These are phyloP conservation scores for Ectemnius lituratus DNA, from an alignment of 2,888 invertebrate species.

Conservation along the genomic window DNA sequence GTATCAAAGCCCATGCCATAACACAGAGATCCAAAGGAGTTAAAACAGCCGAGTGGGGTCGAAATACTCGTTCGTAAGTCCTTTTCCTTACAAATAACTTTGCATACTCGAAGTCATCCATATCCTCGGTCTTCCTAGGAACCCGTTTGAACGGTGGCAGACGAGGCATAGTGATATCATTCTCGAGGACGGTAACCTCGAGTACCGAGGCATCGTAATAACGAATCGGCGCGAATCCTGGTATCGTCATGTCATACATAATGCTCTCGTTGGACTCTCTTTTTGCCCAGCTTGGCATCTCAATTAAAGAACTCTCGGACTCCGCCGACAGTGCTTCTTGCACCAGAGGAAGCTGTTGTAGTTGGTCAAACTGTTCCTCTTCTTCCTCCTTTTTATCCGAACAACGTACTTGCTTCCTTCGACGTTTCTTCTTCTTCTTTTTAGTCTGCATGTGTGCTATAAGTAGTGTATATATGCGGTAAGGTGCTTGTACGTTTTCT, in stretches of 20 bases:
- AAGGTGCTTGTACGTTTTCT: slow-evolving; percentile 53
- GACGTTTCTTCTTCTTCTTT: slow-evolving; percentile 41
- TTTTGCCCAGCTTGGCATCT: slow-evolving; percentile 64
- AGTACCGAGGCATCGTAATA: slow-evolving; percentile 67
- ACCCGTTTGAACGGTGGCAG: slow-evolving; percentile 62
- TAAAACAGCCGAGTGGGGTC: slow-evolving; percentile 51
- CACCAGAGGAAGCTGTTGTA: slow-evolving; percentile 4
- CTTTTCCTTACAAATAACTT: slow-evolving; percentile 31
- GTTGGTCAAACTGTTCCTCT: neutral
- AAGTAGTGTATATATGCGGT: slow-evolving; percentile 64
- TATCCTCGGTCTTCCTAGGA: neutral
- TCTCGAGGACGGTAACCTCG: slow-evolving; percentile 68
- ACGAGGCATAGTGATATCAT: slow-evolving; percentile 65
- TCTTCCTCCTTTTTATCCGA: slow-evolving; percentile 27
- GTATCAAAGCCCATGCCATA: slow-evolving; percentile 73
- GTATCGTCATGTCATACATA: slow-evolving; percentile 47
- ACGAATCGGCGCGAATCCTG: slow-evolving; percentile 63
- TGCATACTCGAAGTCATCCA: slow-evolving; percentile 8
- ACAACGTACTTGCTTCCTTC: slow-evolving; percentile 14
- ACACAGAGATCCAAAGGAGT: slow-evolving; percentile 72
- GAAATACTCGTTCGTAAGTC: slow-evolving; percentile 64
- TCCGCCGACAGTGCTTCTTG: slow-evolving; percentile 13
- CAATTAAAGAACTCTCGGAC: slow-evolving; percentile 61
- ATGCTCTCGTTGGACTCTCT: slow-evolving; percentile 37
- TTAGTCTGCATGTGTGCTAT: slow-evolving; percentile 67